Percentiles rank a stretch among this genome's conserved stretches.
Evolutionary conservation across 2,797 vertebrate genomes (phyloP).

Genomic region (Sebastes wilsoni): DNA sequence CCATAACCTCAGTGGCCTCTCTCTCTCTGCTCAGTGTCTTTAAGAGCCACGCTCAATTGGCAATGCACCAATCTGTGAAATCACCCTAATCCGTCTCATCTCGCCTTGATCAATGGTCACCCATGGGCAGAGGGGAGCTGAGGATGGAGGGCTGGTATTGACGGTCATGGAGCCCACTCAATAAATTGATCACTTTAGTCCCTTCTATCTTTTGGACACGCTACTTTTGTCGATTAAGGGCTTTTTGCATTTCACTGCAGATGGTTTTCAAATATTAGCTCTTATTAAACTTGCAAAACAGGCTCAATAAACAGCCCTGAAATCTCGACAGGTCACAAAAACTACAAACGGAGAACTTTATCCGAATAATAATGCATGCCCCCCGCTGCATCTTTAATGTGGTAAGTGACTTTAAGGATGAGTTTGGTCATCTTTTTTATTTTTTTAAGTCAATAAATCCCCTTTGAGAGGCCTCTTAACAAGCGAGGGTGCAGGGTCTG

Average conservation of each 20-base stretch:
- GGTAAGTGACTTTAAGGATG: background rate
- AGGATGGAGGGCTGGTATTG: conserved; percentile 41
- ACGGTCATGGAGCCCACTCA: conserved; percentile 37
- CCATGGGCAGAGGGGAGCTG: conserved; percentile 11
- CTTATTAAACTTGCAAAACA: conserved; percentile 60
- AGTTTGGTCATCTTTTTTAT: background rate
- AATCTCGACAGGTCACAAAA: conserved; percentile 17
- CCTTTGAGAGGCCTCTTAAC: background rate
- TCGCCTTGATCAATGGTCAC: conserved; percentile 68
- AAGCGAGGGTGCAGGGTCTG: background rate
- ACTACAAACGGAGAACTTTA: conserved; percentile 4
- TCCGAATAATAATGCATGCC: background rate
- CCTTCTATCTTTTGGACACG: conserved; percentile 46
- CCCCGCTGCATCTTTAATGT: conserved; percentile 25
- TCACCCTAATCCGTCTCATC: conserved; percentile 63
- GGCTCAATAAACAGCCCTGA: conserved; percentile 10
- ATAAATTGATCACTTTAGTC: conserved; percentile 58
- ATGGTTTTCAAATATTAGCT: conserved; percentile 49
- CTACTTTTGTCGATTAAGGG: conserved; percentile 60
- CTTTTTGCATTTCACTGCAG: conserved; percentile 35
- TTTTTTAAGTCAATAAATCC: background rate
- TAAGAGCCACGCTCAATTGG: conserved; percentile 45
- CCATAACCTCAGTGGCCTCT: conserved; percentile 20
- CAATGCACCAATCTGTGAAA: conserved; percentile 63
- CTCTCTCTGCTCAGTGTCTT: conserved; percentile 6